phyloP scores from a whole-genome alignment of 2,797 vertebrate species.

The Okamejei kenojei region DNA sequence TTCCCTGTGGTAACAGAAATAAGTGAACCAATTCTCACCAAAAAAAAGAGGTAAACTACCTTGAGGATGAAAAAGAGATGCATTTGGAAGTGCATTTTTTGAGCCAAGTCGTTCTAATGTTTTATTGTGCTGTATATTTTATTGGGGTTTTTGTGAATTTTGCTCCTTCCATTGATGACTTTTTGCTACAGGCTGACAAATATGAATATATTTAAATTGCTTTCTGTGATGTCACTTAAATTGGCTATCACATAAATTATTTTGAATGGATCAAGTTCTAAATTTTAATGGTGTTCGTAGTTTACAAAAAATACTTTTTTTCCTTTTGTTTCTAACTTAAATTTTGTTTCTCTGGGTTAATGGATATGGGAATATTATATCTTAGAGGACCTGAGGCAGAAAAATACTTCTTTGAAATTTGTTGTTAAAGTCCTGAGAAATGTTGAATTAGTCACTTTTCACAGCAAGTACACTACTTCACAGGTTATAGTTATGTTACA shows the following conservation, averaged over 20 bases:
- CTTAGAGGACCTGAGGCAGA: background rate
- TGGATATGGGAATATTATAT: background rate
- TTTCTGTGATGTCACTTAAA: background rate
- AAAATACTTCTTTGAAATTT: background rate
- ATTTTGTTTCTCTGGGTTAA: background rate
- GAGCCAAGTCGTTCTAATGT: background rate
- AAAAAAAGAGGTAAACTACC: background rate
- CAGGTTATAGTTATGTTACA: background rate
- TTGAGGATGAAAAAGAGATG: background rate
- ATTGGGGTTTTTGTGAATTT: background rate
- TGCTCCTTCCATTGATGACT: background rate
- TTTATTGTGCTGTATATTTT: background rate
- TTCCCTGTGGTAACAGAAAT: background rate
- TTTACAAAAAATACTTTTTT: background rate
- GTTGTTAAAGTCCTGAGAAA: background rate
- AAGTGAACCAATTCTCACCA: background rate
- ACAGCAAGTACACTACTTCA: background rate
- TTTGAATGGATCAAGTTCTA: background rate
- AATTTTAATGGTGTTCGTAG: background rate
- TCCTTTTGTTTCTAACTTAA: background rate
- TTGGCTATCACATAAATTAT: background rate
- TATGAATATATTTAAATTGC: background rate
- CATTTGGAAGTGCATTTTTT: background rate
- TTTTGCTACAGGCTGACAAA: background rate
- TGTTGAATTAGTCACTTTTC: constrained; percentile 4